These are phyloP conservation scores for Aurelia coerulea DNA, from an alignment of 30 jellyfish, hydroid and myxozoan genomes.

Conservation along the genomic window DNA sequence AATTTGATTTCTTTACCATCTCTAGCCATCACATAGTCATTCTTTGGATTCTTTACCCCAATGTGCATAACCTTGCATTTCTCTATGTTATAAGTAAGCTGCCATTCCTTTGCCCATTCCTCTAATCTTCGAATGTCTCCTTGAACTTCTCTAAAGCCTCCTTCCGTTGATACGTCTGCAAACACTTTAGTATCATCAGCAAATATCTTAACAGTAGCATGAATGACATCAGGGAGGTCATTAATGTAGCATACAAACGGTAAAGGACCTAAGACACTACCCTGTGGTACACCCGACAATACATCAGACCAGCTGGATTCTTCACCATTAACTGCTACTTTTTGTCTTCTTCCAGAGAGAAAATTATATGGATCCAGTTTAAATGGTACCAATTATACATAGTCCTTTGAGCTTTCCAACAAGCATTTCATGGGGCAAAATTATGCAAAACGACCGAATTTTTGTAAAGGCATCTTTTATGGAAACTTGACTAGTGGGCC, in stretches of 20 bases:
- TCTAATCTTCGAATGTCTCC: constrained; percentile 33
- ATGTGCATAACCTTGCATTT: constrained; percentile 50
- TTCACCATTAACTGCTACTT: too few species aligned
- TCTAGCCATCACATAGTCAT: constrained; percentile 30
- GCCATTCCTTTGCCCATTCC: constrained; percentile 43
- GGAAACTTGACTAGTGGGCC: too few species aligned
- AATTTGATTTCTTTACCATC: constrained; percentile 39
- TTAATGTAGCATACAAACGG: constrained; percentile 37
- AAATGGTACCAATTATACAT: too few species aligned
- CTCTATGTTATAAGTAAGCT: constrained; percentile 26
- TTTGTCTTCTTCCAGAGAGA: too few species aligned
- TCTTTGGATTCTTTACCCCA: constrained; percentile 9
- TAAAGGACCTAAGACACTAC: constrained; percentile 43
- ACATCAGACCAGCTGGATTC: constrained; percentile 19
- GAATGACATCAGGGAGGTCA: constrained; percentile 26
- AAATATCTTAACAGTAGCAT: constrained; percentile 23
- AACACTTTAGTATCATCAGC: neutral
- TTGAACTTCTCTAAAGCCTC: constrained; percentile 30
- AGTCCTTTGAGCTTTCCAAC: too few species aligned
- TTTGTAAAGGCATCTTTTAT: too few species aligned
- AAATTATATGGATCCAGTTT: too few species aligned
- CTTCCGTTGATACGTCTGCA: constrained; percentile 44
- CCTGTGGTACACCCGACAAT: constrained; percentile 46
- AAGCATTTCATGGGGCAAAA: too few species aligned
- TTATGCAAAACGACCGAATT: too few species aligned